These are phyloP conservation scores for Mamestra brassicae DNA, from an alignment of 2,888 invertebrate genomes.

Conservation along the genomic window DNA sequence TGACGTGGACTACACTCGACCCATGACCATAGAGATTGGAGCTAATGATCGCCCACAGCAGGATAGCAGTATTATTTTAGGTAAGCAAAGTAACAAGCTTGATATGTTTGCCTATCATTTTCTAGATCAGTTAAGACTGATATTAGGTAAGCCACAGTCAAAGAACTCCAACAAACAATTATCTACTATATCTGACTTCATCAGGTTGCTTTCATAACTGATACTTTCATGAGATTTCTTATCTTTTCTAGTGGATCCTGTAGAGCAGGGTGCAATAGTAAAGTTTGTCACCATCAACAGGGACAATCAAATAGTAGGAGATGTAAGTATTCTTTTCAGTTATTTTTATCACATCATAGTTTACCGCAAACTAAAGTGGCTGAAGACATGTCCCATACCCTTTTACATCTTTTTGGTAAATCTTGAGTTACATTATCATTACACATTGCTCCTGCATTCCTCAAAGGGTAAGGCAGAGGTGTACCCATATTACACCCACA, in stretches of 20 bases:
- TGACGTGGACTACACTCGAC: slow-evolving; percentile 82
- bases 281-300: slow-evolving; percentile 85
- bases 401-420: not conserved
- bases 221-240: too few relatives aligned
- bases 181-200: too few relatives aligned
- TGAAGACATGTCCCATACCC: too few relatives aligned
- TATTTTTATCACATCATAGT: too few relatives aligned
- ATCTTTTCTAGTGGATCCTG: slow-evolving; percentile 78
- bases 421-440: not conserved
- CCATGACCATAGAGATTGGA: slow-evolving; percentile 86
- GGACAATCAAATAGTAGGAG: slow-evolving; percentile 85
- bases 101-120: too few relatives aligned
- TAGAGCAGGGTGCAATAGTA: slow-evolving; percentile 81
- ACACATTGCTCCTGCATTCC: too few relatives aligned
- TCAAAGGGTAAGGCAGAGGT: too few relatives aligned
- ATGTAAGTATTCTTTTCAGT: slow-evolving; percentile 77
- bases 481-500: too few relatives aligned
- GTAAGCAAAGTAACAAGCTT: slow-evolving; percentile 61
- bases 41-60: slow-evolving; percentile 82
- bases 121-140: too few relatives aligned
- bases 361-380: too few relatives aligned
- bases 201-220: too few relatives aligned
- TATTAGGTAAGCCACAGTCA: not conserved
- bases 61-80: slow-evolving; percentile 83
- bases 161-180: not conserved